phyloP scores from a whole-genome alignment of 2,888 invertebrate species.

The Epistrophe eligans region DNA sequence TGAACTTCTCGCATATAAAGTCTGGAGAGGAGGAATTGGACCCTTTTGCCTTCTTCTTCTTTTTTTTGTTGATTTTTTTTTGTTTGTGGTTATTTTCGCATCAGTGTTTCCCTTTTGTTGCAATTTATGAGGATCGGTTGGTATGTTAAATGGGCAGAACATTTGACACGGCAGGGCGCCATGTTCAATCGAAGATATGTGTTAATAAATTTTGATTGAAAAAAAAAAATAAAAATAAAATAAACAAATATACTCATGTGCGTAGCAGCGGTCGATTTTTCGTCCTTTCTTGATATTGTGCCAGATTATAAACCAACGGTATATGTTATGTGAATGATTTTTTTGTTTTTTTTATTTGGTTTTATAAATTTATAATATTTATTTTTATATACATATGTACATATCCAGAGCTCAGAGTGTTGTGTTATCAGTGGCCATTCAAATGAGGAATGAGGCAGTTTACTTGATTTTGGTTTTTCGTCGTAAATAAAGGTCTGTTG shows the following conservation, averaged over 20 bases:
- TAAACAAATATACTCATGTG: constrained; percentile 22
- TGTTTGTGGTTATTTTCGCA: constrained; percentile 14
- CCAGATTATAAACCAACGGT: constrained; percentile 38
- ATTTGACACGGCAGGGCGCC: constrained; percentile 77
- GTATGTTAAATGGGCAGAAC: constrained; percentile 74
- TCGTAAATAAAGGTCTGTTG: constrained; percentile 53
- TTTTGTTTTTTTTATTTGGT: not conserved
- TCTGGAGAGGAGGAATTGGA: constrained; percentile 20
- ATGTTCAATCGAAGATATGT: constrained; percentile 76
- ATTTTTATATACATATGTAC: constrained; percentile 26
- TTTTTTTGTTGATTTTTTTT: not conserved
- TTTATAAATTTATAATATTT: constrained; percentile 38
- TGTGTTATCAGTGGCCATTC: constrained; percentile 71
- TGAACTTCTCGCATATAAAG: constrained; percentile 41
- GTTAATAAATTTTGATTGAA: constrained; percentile 75
- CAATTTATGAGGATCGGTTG: constrained; percentile 72
- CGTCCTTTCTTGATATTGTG: constrained; percentile 9
- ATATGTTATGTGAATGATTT: constrained; percentile 4
- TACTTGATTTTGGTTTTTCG: constrained; percentile 35
- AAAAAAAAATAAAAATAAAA: no score
- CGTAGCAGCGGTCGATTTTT: constrained; percentile 28
- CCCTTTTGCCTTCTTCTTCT: constrained; percentile 28
- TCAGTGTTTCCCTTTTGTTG: constrained; percentile 56
- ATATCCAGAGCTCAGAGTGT: constrained; percentile 25
- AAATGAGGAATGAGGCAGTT: constrained; percentile 61